Evolutionary conservation across 2,113 vertebrate species (phyloP), one percentile per base, ranked within the genome.

Genomic region (Balaeniceps rex): DNA sequence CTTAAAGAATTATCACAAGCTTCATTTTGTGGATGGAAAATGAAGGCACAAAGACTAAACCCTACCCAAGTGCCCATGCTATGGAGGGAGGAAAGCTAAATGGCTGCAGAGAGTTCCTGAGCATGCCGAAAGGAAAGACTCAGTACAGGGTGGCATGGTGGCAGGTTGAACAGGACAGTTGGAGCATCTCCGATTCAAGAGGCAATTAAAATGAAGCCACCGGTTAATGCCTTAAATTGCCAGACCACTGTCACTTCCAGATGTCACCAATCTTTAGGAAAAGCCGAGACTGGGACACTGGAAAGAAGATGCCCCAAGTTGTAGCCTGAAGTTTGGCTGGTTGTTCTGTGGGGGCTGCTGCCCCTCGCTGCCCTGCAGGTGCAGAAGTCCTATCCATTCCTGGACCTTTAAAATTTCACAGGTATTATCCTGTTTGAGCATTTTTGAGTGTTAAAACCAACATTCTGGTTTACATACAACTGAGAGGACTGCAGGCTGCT

Each of bases 281-380:
- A 82, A 72, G 12, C 33, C 14, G 51, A 68, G 28, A 42, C 2
- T 9, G n/a, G 34, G 25, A 55, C 23, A 26, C 4, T 40, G 44
- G 33, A 81, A 90, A 64, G 25, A 76, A 33, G 34, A 75, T 40
- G 10, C 1, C 29, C 7, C 9, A 86, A n/a, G 10, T 4, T 47
- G 61, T 9, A 58, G 18, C 15, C 33, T 0, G 0, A 47, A 51
- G 7, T 57, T 21, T 69, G 33, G 15, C 55, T 54, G 17, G 29
- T 64, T 66, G 10, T 29, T 89, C 2, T 1, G 19, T 25, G 6
- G 7, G 8, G 19, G 6, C 12, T 88, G 54, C 8, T 76, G 26
- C 17, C 40, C 8, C 49, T 58, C 0, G 0, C 42, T 71, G 16
- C 6, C 13, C 46, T 55, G 36, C 17, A 34, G 8, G 6, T 34